A percentile compares a stretch with the other conserved stretches of the same genome.
Conservation (phyloP, 2,888 invertebrate species). For the Plebejus argus region DNA sequence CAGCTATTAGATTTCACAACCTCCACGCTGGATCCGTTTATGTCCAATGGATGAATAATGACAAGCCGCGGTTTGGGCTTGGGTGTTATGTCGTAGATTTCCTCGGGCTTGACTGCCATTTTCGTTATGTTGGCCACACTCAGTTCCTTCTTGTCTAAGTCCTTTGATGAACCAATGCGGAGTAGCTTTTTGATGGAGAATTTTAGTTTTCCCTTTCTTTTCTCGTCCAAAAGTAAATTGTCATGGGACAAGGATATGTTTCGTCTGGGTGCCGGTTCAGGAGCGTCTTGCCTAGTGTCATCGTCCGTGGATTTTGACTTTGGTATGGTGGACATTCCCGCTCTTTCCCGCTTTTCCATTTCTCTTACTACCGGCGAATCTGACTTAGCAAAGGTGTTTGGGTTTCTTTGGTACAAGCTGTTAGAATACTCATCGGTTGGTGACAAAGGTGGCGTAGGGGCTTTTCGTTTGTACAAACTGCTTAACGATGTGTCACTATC, state of each 20-base stretch:
- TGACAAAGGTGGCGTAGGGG: slow-evolving; percentile 86
- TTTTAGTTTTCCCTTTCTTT: slow-evolving; percentile 85
- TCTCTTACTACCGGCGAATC: slow-evolving; percentile 87
- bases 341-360: slow-evolving; percentile 88
- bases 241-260: slow-evolving; percentile 89
- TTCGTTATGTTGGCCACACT: slow-evolving; percentile 68
- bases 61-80: slow-evolving; percentile 88
- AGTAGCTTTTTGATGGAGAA: slow-evolving; percentile 92
- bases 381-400: slow-evolving; percentile 77
- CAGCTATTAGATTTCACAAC: slow-evolving; percentile 83
- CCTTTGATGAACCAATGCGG: slow-evolving; percentile 88
- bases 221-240: slow-evolving; percentile 82
- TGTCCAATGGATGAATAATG: slow-evolving; percentile 93
- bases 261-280: slow-evolving; percentile 86
- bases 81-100: slow-evolving; percentile 79
- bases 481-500: slow-evolving; percentile 79
- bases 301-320: slow-evolving; percentile 62
- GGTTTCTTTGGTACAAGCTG: slow-evolving; percentile 82
- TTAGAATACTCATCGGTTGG: slow-evolving; percentile 75
- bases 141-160: slow-evolving; percentile 81
- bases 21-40: slow-evolving; percentile 90
- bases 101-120: slow-evolving; percentile 76
- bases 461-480: slow-evolving; percentile 85
- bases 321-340: slow-evolving; percentile 58
- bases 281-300: slow-evolving; percentile 65